phyloP scores from a whole-genome alignment of 2,888 invertebrate genomes.

The Rhingia campestris region DNA sequence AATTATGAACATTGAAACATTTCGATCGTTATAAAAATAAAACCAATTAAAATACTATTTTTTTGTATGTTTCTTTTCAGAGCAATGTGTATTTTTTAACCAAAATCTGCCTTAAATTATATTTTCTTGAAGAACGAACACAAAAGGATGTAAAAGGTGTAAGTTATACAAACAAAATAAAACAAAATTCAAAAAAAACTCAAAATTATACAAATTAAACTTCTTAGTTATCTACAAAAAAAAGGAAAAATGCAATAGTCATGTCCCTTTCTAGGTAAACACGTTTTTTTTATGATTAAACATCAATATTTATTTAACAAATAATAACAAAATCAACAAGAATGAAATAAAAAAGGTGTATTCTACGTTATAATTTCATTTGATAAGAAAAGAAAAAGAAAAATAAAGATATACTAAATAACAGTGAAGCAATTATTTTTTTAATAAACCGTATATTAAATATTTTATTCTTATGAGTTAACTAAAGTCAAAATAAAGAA shows the following conservation, averaged over 20 bases:
- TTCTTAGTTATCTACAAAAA: conserved; percentile 40
- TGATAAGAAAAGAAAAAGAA: conserved; percentile 28
- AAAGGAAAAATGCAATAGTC: conserved; percentile 50
- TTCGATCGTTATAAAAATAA: conserved; percentile 77
- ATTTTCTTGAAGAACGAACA: conserved; percentile 84
- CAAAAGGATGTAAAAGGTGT: conserved; percentile 59
- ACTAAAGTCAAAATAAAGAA: conserved; percentile 4
- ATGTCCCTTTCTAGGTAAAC: conserved; percentile 20
- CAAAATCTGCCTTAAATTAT: conserved; percentile 88
- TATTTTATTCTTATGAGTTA: conserved; percentile 32
- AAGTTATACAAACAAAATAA: conserved; percentile 52
- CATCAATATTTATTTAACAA: conserved; percentile 20
- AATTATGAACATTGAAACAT: conserved; percentile 53
- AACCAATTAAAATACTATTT: conserved; percentile 75
- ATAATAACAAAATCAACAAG: conserved; percentile 67
- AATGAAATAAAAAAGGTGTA: conserved; percentile 78
- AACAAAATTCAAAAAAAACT: conserved; percentile 77
- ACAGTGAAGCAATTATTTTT: conserved; percentile 69
- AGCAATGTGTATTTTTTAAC: conserved; percentile 84
- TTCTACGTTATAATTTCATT: conserved; percentile 79
- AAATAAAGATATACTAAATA: conserved; percentile 56
- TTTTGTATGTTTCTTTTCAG: conserved; percentile 56
- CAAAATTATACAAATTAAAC: conserved; percentile 74
- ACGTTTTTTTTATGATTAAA: neutral
- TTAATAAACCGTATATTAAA: conserved; percentile 47